Conservation (phyloP, 2,888 invertebrate species). For the Epinotia brunnichana region DNA sequence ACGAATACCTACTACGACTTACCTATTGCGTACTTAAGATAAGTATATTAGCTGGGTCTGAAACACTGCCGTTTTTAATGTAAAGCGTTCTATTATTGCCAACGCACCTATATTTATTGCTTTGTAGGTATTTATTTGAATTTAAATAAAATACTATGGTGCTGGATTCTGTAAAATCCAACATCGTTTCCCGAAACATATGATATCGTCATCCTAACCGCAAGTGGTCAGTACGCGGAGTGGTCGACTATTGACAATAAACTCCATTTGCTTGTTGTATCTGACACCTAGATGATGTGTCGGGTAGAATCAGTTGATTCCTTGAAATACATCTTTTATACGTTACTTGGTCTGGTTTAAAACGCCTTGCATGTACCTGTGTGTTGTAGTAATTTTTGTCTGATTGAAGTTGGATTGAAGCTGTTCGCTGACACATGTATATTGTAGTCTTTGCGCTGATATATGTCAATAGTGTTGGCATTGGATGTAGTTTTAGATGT, state of each 20-base stretch:
- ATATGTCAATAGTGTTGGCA: constrained; percentile 24
- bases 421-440: constrained; percentile 12
- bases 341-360: constrained; percentile 9
- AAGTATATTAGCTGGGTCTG: background rate
- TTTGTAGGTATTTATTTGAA: no score
- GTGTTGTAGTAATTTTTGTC: constrained; percentile 29
- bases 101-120: background rate
- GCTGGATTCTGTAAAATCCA: background rate
- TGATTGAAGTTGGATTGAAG: constrained; percentile 24
- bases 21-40: background rate
- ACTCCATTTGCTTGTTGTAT: constrained; percentile 23
- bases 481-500: constrained; percentile 48
- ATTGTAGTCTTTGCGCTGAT: no score
- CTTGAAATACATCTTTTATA: constrained; percentile 28
- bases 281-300: constrained; percentile 10
- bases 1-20: no score
- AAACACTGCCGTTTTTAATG: constrained; percentile 17
- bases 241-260: constrained; percentile 38
- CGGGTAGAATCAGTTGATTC: constrained; percentile 17
- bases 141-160: background rate
- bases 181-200: background rate
- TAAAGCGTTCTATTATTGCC: background rate
- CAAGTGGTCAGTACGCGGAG: no score
- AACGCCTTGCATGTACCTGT: constrained; percentile 1
- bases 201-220: background rate